Percentiles rank a stretch among this genome's conserved stretches.
Conservation (phyloP, 2,113 vertebrate species). For the Protobothrops mucrosquamatus region DNA sequence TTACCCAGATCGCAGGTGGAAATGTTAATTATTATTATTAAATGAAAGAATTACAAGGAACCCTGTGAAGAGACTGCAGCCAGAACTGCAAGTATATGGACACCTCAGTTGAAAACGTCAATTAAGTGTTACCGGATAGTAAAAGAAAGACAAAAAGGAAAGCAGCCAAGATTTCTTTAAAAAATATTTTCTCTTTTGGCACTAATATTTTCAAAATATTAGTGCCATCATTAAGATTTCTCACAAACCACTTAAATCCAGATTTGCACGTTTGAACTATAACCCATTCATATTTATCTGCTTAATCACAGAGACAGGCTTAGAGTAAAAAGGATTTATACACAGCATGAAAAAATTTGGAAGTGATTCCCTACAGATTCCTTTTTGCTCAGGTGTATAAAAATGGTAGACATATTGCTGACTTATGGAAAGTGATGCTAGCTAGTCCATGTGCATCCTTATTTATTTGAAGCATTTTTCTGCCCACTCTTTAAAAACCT, state of each 20-base stretch:
- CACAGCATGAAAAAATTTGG: background rate
- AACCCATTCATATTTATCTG: background rate
- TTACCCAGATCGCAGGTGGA: background rate
- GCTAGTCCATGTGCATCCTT: background rate
- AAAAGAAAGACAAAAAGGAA: background rate
- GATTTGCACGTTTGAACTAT: background rate
- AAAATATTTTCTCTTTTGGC: background rate
- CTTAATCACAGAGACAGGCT: background rate
- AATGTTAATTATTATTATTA: background rate
- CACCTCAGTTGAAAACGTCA: background rate
- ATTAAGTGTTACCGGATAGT: background rate
- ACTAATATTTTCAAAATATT: background rate
- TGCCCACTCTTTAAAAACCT: too few species aligned
- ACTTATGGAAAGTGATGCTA: too few species aligned
- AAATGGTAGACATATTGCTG: background rate
- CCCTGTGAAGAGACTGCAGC: background rate
- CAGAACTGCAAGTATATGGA: background rate
- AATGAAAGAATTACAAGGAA: background rate
- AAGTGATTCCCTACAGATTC: background rate
- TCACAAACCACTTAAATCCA: background rate
- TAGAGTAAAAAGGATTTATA: background rate
- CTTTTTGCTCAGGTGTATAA: background rate
- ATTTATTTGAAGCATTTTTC: background rate
- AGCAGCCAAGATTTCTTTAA: background rate
- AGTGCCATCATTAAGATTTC: background rate